Conservation (phyloP, 2,113 vertebrate species). For the Galeopterus variegatus region DNA sequence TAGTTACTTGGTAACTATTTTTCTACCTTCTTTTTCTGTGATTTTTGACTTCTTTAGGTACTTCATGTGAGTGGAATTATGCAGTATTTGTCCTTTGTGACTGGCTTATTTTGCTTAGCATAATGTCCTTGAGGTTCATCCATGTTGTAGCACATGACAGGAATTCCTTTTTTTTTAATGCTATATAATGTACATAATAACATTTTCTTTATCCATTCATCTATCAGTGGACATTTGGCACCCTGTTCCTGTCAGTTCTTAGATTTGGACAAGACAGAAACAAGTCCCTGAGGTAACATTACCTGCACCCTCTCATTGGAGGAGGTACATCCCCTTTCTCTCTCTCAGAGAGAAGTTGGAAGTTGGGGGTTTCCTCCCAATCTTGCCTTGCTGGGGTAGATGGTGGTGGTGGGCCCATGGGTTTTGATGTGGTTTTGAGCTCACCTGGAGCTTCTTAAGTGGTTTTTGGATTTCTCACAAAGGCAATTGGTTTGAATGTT, state of each 20-base stretch:
- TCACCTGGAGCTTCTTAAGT: background rate
- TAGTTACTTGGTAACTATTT: background rate
- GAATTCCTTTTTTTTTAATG: background rate
- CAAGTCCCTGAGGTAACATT: background rate
- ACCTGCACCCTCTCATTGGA: background rate
- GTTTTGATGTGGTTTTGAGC: conserved; percentile 13
- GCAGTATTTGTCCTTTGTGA: background rate
- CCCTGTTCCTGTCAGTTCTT: background rate
- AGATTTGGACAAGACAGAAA: background rate
- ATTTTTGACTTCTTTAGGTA: background rate
- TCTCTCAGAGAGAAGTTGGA: background rate
- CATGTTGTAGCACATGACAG: background rate
- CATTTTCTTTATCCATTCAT: background rate
- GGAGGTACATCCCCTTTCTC: background rate
- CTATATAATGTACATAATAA: background rate
- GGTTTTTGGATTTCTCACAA: background rate
- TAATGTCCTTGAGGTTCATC: background rate
- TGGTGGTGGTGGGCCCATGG: background rate
- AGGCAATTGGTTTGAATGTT: background rate
- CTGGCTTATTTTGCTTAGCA: background rate
- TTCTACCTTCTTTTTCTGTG: background rate
- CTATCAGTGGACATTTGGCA: background rate
- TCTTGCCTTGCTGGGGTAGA: background rate
- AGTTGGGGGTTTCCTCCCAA: background rate
- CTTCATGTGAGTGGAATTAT: background rate